Base-by-base conservation (phyloP, 2,888 invertebrate species). In the Apoderus coryli region DNA sequence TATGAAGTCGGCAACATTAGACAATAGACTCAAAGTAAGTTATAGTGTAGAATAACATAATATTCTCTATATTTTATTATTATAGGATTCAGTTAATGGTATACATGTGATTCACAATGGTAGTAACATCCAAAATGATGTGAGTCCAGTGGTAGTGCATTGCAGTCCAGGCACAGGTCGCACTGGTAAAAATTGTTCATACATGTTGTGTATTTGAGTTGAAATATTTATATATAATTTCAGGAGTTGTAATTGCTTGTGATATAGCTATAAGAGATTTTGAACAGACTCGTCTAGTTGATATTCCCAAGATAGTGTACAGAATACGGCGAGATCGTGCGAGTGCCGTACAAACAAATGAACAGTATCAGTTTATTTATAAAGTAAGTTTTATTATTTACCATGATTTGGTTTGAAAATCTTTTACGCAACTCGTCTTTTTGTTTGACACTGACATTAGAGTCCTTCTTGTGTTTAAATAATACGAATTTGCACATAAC, bases 101-200 rank as follows among this genome's bases (percentile, higher is more conserved):
- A 35, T 36, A n/a, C 51, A 50, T 34, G 48, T 47, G 24, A 43
- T 42, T 28, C 35, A 45, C 7, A 44, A 37, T 27, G 50, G 50
- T 36, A 43, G 42, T 14, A 29, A 33, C 10, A 16, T 41, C 7
- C 33, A 34, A 15, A 42, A 32, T 24, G 54, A 65, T 49, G 64
- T 70, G 10, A 80, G 78, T 22, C 79, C 86, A 29, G 72, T 81
- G 49, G 72, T 81, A 42, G 72, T 84, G 38, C 79, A 81, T 56
- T 86, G 88, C 61, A 84, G 90, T 54, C 82, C 86, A 33, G 81
- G 92, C 42, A 90, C 90, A 25, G 92, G 90, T 1, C 69, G 92
- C 31, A 77, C 89, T 10, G 89, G 39, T 39, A 30, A n/a, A 16
- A 14, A 10, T 14, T 4, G 27, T 7, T 6, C 19, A 7, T 6